Base-by-base conservation (phyloP, 2,888 invertebrate species). In the Rotaria magnacalcarata region DNA sequence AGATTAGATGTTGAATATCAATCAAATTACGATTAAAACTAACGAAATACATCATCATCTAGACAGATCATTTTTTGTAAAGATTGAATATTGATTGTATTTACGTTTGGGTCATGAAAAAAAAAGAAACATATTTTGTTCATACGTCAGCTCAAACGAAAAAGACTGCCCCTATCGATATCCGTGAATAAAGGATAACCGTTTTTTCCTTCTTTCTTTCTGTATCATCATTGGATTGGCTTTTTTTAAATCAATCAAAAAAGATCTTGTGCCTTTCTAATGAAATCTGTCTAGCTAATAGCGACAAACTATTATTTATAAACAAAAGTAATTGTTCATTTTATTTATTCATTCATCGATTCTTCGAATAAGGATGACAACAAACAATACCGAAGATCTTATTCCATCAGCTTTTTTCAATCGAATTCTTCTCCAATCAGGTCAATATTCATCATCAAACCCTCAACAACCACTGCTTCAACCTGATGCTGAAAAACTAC, bases 361-460 rank as follows among this genome's bases (percentile, higher is more conserved):
- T 34, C 24, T 16, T 67, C 34, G 5, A 67, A 67, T 34, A 67
- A 67, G 34, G 67, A 67, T 67, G 67, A 67, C 67, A 67, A 67
- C 67, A 67, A 67, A 67, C 67, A 11, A 67, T 67, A 16, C 14
- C 3, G 67, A 34, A 67, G 11, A 67, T 34, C 67, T 67, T 67
- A 27, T 5, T 67, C 27, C 67, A 67, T 67, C 67, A 34, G 16
- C 11, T 27, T 11, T 67, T 67, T 67, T 67, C 19, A 67, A 21
- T 67, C 67, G 34, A 16, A 67, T 67, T 67, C 67, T 67, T 67
- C 67, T 67, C 27, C 67, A 67, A 67, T 67, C 67, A 67, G 67
- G 67, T 14, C 67, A 34, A 67, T 67, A 67, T 67, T 16, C 67
- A 34, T 67, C 67, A 67, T 34, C 14, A 4, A 56, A 56, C 24